phyloP scores from a whole-genome alignment of 2,888 invertebrate species.

The Nephrotoma flavescens region DNA sequence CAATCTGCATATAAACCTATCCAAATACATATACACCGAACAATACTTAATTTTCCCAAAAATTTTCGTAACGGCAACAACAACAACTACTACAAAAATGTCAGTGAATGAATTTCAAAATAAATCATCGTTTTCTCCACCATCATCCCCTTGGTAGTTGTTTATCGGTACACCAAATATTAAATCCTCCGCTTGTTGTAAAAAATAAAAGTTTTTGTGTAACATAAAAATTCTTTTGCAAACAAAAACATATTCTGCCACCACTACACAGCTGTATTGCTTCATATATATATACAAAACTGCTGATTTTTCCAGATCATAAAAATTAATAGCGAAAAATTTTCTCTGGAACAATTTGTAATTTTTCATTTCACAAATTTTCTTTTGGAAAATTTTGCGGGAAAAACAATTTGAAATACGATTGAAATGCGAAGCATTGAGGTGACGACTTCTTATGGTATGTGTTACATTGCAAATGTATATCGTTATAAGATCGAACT shows the following conservation, averaged over 20 bases:
- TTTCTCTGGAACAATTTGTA: not conserved
- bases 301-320: not conserved
- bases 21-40: too few relatives aligned
- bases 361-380: not conserved
- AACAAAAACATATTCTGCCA: not conserved
- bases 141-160: not conserved
- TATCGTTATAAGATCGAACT: too few relatives aligned
- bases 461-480: too few relatives aligned
- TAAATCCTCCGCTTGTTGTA: not conserved
- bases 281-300: not conserved
- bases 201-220: not conserved
- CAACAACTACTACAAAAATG: not conserved
- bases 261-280: too few relatives aligned
- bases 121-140: not conserved
- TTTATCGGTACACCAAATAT: not conserved
- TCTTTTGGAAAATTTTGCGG: not conserved
- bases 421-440: not conserved
- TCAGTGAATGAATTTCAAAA: not conserved
- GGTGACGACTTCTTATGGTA: too few relatives aligned
- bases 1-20: too few relatives aligned
- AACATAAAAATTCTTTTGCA: not conserved
- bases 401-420: not conserved
- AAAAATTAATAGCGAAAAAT: not conserved
- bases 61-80: not conserved
- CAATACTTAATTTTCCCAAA: not conserved